Evolutionary conservation across 2,113 vertebrate genomes (phyloP).

Genomic region (Eudorcas thomsonii): DNA sequence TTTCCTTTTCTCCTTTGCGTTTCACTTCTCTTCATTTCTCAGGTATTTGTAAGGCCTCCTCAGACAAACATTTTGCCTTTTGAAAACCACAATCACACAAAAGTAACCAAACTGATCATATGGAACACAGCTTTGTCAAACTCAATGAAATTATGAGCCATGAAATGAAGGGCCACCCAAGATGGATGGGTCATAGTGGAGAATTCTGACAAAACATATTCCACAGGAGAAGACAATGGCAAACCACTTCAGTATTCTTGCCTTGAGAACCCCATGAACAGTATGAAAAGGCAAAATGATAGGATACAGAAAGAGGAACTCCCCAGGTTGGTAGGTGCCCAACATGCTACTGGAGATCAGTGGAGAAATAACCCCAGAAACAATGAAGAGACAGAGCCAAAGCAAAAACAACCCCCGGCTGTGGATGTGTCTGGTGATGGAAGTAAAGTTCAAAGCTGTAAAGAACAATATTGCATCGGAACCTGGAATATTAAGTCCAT

Average conservation of each 20-base stretch:
- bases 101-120: background rate
- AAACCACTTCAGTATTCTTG: background rate
- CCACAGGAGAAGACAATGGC: background rate
- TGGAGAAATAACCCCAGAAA: background rate
- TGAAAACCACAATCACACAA: background rate
- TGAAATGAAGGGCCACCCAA: background rate
- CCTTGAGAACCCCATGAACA: background rate
- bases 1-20: background rate
- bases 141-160: background rate
- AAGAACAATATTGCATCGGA: background rate
- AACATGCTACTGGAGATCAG: background rate
- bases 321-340: background rate
- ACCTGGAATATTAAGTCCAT: background rate
- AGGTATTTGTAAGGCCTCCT: background rate
- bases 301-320: background rate
- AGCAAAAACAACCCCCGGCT: background rate
- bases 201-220: background rate
- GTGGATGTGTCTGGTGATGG: background rate
- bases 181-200: background rate
- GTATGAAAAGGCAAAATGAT: background rate
- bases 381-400: background rate
- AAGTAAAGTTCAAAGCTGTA: background rate
- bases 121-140: background rate
- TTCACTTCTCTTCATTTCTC: background rate
- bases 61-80: background rate